Conservation (phyloP, 2,113 vertebrate genomes). For the Cyanocitta stelleri region DNA sequence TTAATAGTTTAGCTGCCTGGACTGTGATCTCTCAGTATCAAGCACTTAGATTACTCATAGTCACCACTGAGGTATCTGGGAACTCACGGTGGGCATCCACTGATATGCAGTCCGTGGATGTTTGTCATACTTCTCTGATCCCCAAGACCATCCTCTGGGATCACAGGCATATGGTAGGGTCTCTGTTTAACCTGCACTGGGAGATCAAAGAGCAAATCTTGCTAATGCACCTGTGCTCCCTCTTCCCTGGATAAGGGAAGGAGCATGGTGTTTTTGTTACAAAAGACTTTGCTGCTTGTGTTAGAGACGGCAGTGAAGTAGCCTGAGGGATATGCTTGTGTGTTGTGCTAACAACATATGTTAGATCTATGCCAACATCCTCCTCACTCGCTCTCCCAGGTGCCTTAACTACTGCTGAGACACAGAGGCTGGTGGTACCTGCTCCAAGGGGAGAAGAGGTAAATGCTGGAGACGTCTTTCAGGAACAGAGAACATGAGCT, state of each 20-base stretch:
- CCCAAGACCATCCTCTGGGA: not conserved
- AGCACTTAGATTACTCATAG: not conserved
- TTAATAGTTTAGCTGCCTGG: conserved; percentile 9
- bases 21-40: not conserved
- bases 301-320: conserved; percentile 3
- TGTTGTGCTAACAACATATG: conserved; percentile 24
- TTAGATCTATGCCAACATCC: conserved; percentile 24
- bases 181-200: not conserved
- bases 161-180: not conserved
- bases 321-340: conserved; percentile 37
- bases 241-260: not conserved
- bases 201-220: not conserved
- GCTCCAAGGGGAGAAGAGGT: not conserved
- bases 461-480: not conserved
- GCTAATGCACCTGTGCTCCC: not conserved
- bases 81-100: not conserved
- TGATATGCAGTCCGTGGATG: not conserved
- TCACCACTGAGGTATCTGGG: not conserved
- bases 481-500: not conserved
- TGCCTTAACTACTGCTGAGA: conserved; percentile 5
- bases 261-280: not conserved
- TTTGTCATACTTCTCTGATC: not conserved
- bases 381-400: not conserved
- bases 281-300: not conserved
- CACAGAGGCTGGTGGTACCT: not conserved